These are phyloP conservation scores for Sclerodermus sp. DNA, from an alignment of 2,888 invertebrate species.

Conservation along the genomic window DNA sequence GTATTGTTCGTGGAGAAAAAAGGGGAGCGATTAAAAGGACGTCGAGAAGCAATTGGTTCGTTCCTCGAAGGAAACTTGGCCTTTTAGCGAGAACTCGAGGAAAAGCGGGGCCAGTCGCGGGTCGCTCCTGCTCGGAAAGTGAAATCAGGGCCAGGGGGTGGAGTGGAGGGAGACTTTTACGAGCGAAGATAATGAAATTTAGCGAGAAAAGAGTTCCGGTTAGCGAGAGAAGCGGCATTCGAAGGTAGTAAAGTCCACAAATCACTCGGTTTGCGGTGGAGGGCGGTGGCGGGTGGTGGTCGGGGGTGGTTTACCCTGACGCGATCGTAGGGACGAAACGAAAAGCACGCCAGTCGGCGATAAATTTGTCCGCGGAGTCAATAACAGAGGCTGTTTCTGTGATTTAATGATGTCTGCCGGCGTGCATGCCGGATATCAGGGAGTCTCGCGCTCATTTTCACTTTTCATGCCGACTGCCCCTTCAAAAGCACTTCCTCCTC, in stretches of 20 bases:
- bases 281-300: slow-evolving; percentile 8
- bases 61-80: no score
- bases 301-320: slow-evolving; percentile 4
- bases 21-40: no score
- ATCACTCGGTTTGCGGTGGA: slow-evolving; percentile 34
- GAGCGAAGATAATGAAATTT: no score
- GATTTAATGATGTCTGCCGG: slow-evolving; percentile 54
- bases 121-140: no score
- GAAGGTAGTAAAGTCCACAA: slow-evolving; percentile 53
- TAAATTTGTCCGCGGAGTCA: slow-evolving; percentile 57
- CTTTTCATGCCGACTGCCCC: slow-evolving; percentile 28
- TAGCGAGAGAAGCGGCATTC: slow-evolving; percentile 6
- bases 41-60: no score
- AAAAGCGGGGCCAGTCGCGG: no score
- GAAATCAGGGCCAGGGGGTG: not conserved
- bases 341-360: slow-evolving; percentile 43
- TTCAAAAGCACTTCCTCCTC: slow-evolving; percentile 1
- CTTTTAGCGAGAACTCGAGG: no score
- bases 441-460: slow-evolving; percentile 33
- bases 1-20: no score
- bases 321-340: slow-evolving; percentile 34
- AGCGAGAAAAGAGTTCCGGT: no score
- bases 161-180: not conserved
- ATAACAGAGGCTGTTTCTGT: slow-evolving; percentile 57
- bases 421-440: slow-evolving; percentile 8